phyloP scores from a whole-genome alignment of 2,888 invertebrate species.

The Lomographa bimaculata region DNA sequence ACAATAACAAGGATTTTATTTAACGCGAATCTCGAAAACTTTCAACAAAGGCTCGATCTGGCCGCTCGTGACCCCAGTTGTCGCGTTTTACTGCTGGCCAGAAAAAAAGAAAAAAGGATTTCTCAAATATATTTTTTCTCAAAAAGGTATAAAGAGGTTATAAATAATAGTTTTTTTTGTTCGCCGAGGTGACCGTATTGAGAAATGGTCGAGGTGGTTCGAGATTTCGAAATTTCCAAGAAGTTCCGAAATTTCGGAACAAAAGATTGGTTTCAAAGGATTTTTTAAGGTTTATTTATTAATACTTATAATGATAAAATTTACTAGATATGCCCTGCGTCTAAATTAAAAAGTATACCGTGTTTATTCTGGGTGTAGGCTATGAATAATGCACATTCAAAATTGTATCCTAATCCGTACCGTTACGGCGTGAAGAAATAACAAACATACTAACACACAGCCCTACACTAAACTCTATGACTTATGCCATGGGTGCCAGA shows the following conservation, averaged over 20 bases:
- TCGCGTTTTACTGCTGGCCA: conserved; percentile 57
- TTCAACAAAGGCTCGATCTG: conserved; percentile 35
- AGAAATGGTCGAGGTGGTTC: conserved; percentile 35
- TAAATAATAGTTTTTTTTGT: conserved; percentile 60
- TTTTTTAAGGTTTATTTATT: too few relatives aligned
- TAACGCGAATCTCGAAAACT: conserved; percentile 11
- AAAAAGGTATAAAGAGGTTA: conserved; percentile 49
- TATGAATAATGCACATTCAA: too few relatives aligned
- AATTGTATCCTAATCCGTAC: too few relatives aligned
- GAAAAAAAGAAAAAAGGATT: conserved; percentile 51
- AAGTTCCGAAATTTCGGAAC: conserved; percentile 7
- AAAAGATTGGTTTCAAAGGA: neutral
- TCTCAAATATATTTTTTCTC: conserved; percentile 48
- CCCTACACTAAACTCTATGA: too few relatives aligned
- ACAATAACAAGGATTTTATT: too few relatives aligned
- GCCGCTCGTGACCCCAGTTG: conserved; percentile 52
- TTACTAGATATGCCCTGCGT: too few relatives aligned
- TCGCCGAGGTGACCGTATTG: conserved; percentile 40
- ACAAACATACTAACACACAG: too few relatives aligned
- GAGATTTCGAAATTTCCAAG: conserved; percentile 10
- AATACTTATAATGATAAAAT: too few relatives aligned
- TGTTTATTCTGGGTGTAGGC: too few relatives aligned
- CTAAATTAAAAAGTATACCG: too few relatives aligned
- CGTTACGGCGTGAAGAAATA: too few relatives aligned
- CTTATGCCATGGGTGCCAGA: too few relatives aligned